phyloP scores from a whole-genome alignment of 2,888 invertebrate genomes.

The Kryphioiulus occultus region DNA sequence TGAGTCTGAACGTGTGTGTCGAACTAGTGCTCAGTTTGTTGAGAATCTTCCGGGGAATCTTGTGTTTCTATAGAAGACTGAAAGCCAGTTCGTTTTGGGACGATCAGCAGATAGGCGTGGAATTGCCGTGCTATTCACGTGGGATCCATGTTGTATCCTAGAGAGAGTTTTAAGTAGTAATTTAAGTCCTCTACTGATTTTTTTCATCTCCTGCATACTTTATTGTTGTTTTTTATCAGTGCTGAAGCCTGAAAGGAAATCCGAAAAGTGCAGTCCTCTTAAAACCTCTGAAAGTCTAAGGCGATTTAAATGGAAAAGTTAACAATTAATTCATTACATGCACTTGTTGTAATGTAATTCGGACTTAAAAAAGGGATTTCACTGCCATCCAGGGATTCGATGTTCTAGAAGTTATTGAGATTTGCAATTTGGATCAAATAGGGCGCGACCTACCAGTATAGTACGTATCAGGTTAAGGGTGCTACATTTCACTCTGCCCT shows the following conservation, averaged over 20 bases:
- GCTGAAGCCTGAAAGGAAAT: background rate
- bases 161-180: conserved; percentile 23
- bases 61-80: conserved; percentile 1
- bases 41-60: conserved; percentile 8
- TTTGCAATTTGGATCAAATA: too few relatives aligned
- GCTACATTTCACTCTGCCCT: too few relatives aligned
- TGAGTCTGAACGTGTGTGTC: background rate
- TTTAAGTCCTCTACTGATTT: background rate
- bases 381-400: too few relatives aligned
- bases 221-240: background rate
- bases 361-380: too few relatives aligned
- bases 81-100: background rate
- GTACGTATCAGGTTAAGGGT: too few relatives aligned
- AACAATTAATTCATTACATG: too few relatives aligned
- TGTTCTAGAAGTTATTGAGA: too few relatives aligned
- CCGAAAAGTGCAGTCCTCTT: conserved; percentile 15
- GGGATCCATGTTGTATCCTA: conserved; percentile 23
- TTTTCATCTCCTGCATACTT: background rate
- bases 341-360: too few relatives aligned
- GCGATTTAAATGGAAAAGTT: too few relatives aligned
- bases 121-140: background rate
- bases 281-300: too few relatives aligned
- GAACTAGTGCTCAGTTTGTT: conserved; percentile 14
- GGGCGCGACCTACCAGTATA: too few relatives aligned
- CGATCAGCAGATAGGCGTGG: background rate